Percentiles rank a stretch among this genome's conserved stretches.
Conservation (phyloP, 2,113 vertebrate genomes). For the Poeciliopsis turrubarensis region DNA sequence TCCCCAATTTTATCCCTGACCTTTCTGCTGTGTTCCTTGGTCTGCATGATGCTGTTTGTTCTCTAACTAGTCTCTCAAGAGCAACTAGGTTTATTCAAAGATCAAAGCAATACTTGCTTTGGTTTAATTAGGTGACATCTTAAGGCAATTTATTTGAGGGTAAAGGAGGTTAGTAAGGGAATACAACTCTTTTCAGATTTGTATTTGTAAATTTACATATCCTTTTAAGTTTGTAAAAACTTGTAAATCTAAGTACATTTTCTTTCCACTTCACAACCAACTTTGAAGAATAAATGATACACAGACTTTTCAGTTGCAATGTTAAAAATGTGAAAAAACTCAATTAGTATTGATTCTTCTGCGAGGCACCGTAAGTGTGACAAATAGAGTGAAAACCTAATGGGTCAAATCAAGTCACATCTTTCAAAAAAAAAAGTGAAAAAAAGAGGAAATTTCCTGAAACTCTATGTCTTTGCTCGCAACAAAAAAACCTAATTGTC, state of each 20-base stretch:
- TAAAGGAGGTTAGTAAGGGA: no score
- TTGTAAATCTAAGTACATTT: background rate
- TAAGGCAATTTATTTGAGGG: no score
- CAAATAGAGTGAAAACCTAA: constrained; percentile 19
- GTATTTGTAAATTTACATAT: no score
- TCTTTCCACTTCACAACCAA: background rate
- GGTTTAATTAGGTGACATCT: no score
- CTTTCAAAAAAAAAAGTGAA: constrained; percentile 21
- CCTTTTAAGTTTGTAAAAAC: no score
- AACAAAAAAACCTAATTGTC: constrained; percentile 53
- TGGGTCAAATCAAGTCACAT: constrained; percentile 31
- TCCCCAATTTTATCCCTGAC: background rate
- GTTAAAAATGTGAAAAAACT: background rate
- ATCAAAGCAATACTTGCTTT: background rate
- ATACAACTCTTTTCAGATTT: no score
- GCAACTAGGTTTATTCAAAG: background rate
- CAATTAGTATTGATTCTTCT: background rate
- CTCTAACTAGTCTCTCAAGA: background rate
- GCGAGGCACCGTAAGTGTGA: background rate
- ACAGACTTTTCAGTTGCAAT: background rate
- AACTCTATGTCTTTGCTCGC: constrained; percentile 25
- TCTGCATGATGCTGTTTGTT: background rate
- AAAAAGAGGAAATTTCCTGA: constrained; percentile 40
- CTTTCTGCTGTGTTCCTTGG: background rate
- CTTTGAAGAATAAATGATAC: background rate